Evolutionary conservation across 2,888 invertebrate species (phyloP).

Genomic region (Acrobasis suavella): DNA sequence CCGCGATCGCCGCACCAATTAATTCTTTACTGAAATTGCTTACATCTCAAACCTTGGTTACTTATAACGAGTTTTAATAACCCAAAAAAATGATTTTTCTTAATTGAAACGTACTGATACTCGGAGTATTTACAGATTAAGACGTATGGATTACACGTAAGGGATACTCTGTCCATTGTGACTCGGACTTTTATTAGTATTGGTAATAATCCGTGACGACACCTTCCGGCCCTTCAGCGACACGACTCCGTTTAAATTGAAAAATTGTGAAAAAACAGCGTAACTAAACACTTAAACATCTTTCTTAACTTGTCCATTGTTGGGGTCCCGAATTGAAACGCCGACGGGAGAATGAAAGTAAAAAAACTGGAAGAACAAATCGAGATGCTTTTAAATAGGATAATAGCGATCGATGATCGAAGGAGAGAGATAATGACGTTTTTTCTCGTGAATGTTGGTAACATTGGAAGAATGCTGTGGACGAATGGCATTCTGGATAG

Average conservation of each 20-base stretch:
- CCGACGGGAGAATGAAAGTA: constrained; percentile 67
- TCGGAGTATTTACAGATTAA: constrained; percentile 22
- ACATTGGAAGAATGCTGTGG: constrained; percentile 62
- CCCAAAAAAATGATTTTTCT: constrained; percentile 1
- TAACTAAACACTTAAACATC: constrained; percentile 81
- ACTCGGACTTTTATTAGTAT: constrained; percentile 62
- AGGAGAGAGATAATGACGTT: constrained; percentile 79
- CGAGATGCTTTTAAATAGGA: constrained; percentile 81
- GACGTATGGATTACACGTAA: constrained; percentile 42
- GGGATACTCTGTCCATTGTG: constrained; percentile 49
- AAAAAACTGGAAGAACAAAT: constrained; percentile 75
- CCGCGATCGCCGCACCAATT: constrained; percentile 60
- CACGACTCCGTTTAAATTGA: constrained; percentile 79
- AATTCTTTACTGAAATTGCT: constrained; percentile 74
- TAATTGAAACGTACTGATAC: constrained; percentile 1
- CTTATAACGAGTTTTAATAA: background rate
- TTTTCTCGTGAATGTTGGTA: constrained; percentile 61
- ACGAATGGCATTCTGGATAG: constrained; percentile 67
- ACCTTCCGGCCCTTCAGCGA: constrained; percentile 78
- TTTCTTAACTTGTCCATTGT: constrained; percentile 80
- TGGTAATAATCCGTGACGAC: constrained; percentile 74
- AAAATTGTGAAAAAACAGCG: constrained; percentile 80
- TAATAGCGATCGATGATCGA: constrained; percentile 81
- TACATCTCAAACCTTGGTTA: constrained; percentile 24
- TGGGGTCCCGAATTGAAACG: constrained; percentile 72